phyloP scores from a whole-genome alignment of 2,113 vertebrate species.

The Cinclus cinclus region DNA sequence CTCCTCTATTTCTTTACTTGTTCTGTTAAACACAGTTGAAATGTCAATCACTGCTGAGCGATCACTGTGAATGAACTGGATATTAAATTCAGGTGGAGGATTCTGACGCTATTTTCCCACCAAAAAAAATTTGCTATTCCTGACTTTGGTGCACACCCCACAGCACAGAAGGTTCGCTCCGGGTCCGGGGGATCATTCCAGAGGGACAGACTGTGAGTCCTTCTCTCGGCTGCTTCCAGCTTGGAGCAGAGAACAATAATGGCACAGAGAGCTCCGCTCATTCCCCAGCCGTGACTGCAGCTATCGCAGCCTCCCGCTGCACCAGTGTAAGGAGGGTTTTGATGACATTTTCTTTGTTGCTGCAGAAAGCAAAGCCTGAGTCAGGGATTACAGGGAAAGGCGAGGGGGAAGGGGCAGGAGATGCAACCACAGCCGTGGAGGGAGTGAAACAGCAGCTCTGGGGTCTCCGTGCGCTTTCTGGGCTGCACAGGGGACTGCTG shows the following conservation, averaged over 20 bases:
- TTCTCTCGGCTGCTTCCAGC: not conserved
- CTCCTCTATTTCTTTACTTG: not conserved
- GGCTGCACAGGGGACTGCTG: not conserved
- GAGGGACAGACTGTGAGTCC: not conserved
- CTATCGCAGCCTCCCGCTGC: slow-evolving; percentile 10
- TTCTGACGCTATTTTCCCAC: not conserved
- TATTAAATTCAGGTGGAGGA: not conserved
- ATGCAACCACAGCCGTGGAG: rapidly evolving
- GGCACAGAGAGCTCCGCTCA: not conserved
- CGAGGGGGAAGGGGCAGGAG: not conserved
- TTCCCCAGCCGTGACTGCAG: not conserved
- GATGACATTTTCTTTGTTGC: not conserved
- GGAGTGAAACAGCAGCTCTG: not conserved
- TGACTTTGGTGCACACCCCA: not conserved
- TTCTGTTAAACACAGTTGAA: not conserved
- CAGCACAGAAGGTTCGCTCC: not conserved
- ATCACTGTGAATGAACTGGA: not conserved
- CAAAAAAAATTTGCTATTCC: not conserved
- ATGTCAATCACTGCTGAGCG: not conserved
- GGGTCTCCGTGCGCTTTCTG: not conserved
- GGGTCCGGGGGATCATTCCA: not conserved
- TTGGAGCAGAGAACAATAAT: slow-evolving; percentile 52
- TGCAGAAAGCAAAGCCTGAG: not conserved
- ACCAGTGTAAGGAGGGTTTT: not conserved
- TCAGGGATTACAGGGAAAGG: not conserved